These are phyloP conservation scores for Microctenopoma stevenorrisi DNA, from an alignment of 2,797 vertebrate species.

Conservation along the genomic window DNA sequence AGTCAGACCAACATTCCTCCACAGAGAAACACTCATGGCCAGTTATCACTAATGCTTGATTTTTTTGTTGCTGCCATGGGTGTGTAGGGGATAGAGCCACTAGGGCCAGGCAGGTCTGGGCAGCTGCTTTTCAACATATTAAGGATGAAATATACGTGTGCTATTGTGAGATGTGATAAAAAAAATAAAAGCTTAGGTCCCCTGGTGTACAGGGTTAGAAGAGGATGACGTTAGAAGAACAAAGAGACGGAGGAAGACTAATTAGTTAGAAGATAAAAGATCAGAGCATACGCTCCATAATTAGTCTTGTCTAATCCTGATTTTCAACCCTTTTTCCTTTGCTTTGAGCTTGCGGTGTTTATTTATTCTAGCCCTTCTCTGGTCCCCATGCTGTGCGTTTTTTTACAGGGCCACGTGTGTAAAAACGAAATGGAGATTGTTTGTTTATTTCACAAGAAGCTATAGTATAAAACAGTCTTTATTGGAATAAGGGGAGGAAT, in stretches of 20 bases:
- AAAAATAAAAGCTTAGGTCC: constrained; percentile 9
- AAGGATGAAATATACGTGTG: constrained; percentile 2
- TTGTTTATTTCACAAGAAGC: not conserved
- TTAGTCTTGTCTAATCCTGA: constrained; percentile 59
- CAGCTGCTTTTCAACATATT: no score
- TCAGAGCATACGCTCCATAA: constrained; percentile 57
- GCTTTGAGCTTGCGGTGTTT: constrained; percentile 67
- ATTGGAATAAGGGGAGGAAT: not conserved
- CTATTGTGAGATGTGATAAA: constrained; percentile 6
- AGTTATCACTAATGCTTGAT: no score
- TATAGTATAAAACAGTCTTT: not conserved
- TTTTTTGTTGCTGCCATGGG: no score
- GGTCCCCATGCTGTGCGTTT: not conserved
- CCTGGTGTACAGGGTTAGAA: constrained; percentile 1
- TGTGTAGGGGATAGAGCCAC: no score
- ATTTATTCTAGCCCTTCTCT: constrained; percentile 47
- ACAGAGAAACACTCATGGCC: no score
- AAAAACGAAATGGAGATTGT: not conserved
- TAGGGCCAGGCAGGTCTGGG: no score
- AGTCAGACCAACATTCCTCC: no score
- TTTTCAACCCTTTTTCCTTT: constrained; percentile 48
- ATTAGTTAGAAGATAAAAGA: constrained; percentile 57
- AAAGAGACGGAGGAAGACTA: constrained; percentile 24
- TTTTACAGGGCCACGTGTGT: not conserved
- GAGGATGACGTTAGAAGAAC: constrained; percentile 24